Base-by-base conservation (phyloP, 2,888 invertebrate species). In the Andrena camellia region DNA sequence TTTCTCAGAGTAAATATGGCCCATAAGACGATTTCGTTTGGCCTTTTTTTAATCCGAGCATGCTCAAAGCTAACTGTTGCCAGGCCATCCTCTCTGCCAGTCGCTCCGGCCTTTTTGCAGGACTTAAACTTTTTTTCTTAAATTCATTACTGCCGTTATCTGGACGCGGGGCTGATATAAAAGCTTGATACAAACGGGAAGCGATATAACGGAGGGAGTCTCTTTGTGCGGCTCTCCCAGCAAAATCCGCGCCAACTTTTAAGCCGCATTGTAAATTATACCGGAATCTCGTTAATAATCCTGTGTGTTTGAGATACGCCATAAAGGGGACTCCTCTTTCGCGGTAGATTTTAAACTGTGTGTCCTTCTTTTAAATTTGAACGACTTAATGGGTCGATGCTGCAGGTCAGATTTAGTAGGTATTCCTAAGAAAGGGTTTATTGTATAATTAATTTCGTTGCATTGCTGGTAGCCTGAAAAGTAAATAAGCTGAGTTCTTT, bases 111-210 rank as follows among this genome's bases (percentile, higher is more conserved):
- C 52, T 68, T 72, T 60, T 62, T 29, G 26, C n/a, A 42, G 35
- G 59, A 23, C 26, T 76, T 70, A 57, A 29, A 60, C 60, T 62
- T 42, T 52, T 70, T 52, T 59, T 42, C 42, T 62, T 72, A 70
- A 82, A 84, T 83, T 70, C 83, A 83, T 80, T 76, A 60, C 69
- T 31, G 29, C 48, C 68, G 83, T 76, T 83, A 80, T 72, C 69
- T 52, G 72, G 60, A 52, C 17, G 60, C 68, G 57, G 54, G 52
- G 67, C 63, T 26, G 42, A 33, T 42, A 69, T 69, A 76, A 75
- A 76, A 74, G 71, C 81, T 66, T 48, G 74, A 74, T 78, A 73
- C 70, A 74, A 81, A 29, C 50, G 67, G 23, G 35, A 67, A 52
- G 63, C 64, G 67, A 81, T 59, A 64, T 68, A 81, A n/a, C 69